phyloP scores from a whole-genome alignment of 1,140 invertebrate species.

The Aphelinus atriplicis region DNA sequence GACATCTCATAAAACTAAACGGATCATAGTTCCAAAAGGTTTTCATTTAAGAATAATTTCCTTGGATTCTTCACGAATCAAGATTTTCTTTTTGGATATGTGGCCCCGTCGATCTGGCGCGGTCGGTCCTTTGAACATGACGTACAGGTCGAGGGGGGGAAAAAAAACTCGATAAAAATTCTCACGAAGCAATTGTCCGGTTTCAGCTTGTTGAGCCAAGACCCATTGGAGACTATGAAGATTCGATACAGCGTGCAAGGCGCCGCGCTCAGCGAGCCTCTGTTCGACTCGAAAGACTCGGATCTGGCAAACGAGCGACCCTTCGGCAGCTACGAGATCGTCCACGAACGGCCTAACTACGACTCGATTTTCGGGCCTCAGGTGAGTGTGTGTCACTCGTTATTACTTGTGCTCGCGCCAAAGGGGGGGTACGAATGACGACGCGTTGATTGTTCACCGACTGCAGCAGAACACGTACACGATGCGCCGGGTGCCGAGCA shows the following conservation, averaged over 20 bases:
- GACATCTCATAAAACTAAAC: no score
- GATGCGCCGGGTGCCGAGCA: slow-evolving; percentile 38
- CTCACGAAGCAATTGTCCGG: background rate
- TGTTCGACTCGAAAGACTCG: slow-evolving; percentile 25
- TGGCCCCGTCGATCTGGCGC: no score
- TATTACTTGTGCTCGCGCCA: background rate
- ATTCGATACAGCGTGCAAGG: slow-evolving; percentile 50
- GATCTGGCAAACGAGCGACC: slow-evolving; percentile 39
- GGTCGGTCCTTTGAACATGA: no score
- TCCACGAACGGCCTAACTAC: slow-evolving; percentile 11
- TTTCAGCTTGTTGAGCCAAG: slow-evolving; percentile 22
- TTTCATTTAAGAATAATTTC: no score
- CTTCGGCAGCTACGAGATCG: slow-evolving; percentile 50
- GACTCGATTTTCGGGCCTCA: slow-evolving; percentile 51
- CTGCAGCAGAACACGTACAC: no score
- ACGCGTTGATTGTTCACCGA: no score
- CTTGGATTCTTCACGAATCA: no score
- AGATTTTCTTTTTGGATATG: no score
- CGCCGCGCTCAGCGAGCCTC: slow-evolving; percentile 41
- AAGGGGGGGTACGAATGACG: no score
- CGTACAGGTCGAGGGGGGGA: no score
- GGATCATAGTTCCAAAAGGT: no score
- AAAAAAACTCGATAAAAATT: background rate
- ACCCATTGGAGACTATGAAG: slow-evolving; percentile 25
- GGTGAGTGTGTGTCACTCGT: slow-evolving; percentile 1